Base-by-base conservation (phyloP, 1,140 invertebrate genomes). In the Limonius californicus region DNA sequence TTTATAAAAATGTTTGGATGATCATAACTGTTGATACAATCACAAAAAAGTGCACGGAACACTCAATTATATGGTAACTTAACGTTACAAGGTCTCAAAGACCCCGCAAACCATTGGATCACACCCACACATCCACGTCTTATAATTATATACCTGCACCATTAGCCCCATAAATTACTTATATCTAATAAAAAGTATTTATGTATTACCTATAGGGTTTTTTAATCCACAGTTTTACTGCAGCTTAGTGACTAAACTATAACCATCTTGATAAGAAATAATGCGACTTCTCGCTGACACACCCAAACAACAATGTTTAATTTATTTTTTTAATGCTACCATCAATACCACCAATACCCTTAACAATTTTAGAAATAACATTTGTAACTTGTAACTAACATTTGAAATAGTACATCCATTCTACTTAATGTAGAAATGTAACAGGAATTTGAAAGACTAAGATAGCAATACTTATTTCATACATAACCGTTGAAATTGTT, bases 91-190 rank as follows among this genome's bases (percentile, higher is more conserved):
- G 42, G 12, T 45, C 23, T 9, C 9, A 9, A 27, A 4, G 16
- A 45, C 42, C 42, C 42, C 14, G 45, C 2, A 50, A 50, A 50
- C 16, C 45, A 50, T 50, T 39, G n/a, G 3, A 45, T 45, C 42
- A 45, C 42, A 50, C 45, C 16, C 35, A 19, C 45, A 50, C 45
- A 18, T 50, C n/a, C 45, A 50, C 19, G 7, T 18, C 45, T 21
- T 19, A 19, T 50, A 18, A 3, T 50, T 4, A 50, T 39, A 19
- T 50, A 50, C 45, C 45, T 50, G 20, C 45, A 50, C 45, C 45
- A 19, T 50, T 50, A 50, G 45, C n/a, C 45, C 45, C 45, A 50
- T 50, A 50, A 50, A 50, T 50, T 50, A 50, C 45, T 50, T 45
- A 45, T 18, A n/a, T 50, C 16, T 21, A 50, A 21, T 50, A 50